Evolutionary conservation across 2,888 invertebrate genomes (phyloP).

Genomic region (Pseudoips prasinana): DNA sequence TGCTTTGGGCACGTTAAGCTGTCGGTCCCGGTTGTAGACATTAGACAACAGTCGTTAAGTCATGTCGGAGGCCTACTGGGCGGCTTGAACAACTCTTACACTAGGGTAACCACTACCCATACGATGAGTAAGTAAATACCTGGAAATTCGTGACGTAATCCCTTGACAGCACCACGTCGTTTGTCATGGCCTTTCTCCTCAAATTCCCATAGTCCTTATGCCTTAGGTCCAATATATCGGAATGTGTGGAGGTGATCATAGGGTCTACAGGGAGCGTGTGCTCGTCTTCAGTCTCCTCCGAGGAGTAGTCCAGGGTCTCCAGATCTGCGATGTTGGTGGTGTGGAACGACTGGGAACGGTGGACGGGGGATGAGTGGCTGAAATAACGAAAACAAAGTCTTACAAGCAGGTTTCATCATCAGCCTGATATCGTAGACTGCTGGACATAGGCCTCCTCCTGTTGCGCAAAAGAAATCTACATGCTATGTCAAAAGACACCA

Average conservation of each 20-base stretch:
- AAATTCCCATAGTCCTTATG: constrained; percentile 42
- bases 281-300: constrained; percentile 64
- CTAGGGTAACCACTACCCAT: too few species aligned
- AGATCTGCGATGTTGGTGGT: constrained; percentile 67
- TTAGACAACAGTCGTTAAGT: too few species aligned
- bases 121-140: too few species aligned
- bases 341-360: constrained; percentile 78
- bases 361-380: constrained; percentile 78
- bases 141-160: constrained; percentile 62
- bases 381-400: constrained; percentile 12
- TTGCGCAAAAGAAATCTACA: too few species aligned
- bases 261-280: constrained; percentile 61
- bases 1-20: too few species aligned
- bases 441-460: too few species aligned
- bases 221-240: constrained; percentile 63
- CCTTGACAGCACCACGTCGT: constrained; percentile 57
- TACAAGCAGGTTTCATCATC: too few species aligned
- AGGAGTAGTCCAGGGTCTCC: constrained; percentile 64
- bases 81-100: too few species aligned
- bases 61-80: too few species aligned
- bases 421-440: too few species aligned
- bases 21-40: too few species aligned
- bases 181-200: constrained; percentile 49
- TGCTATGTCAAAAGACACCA: too few species aligned
- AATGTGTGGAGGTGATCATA: constrained; percentile 69